Evolutionary conservation across 2,888 invertebrate genomes (phyloP).

Genomic region (Pomacea canaliculata): DNA sequence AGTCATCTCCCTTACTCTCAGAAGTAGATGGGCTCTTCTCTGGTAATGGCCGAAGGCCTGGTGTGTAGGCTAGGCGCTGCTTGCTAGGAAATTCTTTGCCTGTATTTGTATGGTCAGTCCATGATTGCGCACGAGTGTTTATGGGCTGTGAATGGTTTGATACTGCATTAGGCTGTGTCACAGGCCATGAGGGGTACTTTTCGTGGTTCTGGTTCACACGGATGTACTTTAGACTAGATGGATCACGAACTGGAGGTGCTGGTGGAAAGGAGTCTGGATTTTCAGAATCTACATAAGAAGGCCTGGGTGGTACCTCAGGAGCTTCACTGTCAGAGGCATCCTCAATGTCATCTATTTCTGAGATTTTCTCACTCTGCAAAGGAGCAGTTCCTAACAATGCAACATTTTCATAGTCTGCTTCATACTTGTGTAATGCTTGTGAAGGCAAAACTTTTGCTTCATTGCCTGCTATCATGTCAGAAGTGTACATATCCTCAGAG

Average conservation of each 20-base stretch:
- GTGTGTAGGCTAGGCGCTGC: constrained; percentile 34
- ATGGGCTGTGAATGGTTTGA: constrained; percentile 64
- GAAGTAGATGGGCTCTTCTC: constrained; percentile 71
- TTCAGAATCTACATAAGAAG: constrained; percentile 29
- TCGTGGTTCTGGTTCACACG: constrained; percentile 79
- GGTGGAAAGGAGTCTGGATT: constrained; percentile 46
- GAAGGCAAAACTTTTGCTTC: constrained; percentile 43
- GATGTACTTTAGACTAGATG: constrained; percentile 78
- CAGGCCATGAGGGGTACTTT: constrained; percentile 83
- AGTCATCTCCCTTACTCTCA: constrained; percentile 49
- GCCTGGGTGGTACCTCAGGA: constrained; percentile 32
- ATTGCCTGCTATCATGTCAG: constrained; percentile 34
- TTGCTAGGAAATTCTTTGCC: constrained; percentile 77
- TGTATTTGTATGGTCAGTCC: constrained; percentile 81
- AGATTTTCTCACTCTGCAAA: constrained; percentile 39
- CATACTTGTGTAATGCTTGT: constrained; percentile 39
- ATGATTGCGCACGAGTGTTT: constrained; percentile 78
- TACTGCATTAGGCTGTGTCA: constrained; percentile 72
- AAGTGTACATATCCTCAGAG: constrained; percentile 30
- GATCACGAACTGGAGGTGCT: constrained; percentile 77
- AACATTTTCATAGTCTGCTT: constrained; percentile 40
- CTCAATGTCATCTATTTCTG: constrained; percentile 44
- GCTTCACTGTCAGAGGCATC: constrained; percentile 44
- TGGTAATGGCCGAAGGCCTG: constrained; percentile 72
- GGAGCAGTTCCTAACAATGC: constrained; percentile 30